Evolutionary conservation across 92 coral and sea anemone genomes (phyloP).

Genomic region (Zoanthus sansibaricus): DNA sequence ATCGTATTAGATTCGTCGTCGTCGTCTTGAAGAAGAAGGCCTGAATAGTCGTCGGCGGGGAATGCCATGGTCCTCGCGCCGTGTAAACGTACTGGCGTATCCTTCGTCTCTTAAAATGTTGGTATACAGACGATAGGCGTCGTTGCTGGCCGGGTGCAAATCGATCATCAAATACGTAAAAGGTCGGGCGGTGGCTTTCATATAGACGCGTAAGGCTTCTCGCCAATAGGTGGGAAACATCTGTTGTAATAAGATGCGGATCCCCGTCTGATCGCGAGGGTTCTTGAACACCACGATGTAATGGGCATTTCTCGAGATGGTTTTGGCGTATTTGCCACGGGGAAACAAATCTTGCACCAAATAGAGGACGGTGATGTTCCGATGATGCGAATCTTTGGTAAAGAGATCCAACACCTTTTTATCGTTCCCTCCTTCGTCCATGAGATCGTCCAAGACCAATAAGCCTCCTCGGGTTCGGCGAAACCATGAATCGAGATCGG

Average conservation of each 20-base stretch:
- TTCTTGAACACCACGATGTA: constrained; percentile 51
- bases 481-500: constrained; percentile 38
- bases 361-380: constrained; percentile 36
- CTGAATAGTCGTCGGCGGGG: too few species aligned
- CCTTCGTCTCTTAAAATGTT: constrained; percentile 43
- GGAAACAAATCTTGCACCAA: constrained; percentile 60
- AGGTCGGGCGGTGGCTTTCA: constrained; percentile 47
- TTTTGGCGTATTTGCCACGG: constrained; percentile 17
- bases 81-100: neutral
- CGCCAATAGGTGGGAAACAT: constrained; percentile 51
- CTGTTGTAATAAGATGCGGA: constrained; percentile 38
- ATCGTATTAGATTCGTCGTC: too few species aligned
- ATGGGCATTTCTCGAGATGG: neutral
- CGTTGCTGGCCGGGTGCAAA: constrained; percentile 48
- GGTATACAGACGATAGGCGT: constrained; percentile 46
- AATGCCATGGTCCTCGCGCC: neutral
- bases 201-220: constrained; percentile 21
- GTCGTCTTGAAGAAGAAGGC: too few species aligned
- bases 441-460: constrained; percentile 59
- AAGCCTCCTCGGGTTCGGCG: constrained; percentile 41
- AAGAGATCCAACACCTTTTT: constrained; percentile 59
- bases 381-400: constrained; percentile 64
- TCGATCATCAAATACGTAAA: constrained; percentile 51
- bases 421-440: constrained; percentile 55
- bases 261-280: constrained; percentile 58